Evolutionary conservation across 2,888 invertebrate genomes (phyloP).

Genomic region (Lepidocyrtoides sp.): DNA sequence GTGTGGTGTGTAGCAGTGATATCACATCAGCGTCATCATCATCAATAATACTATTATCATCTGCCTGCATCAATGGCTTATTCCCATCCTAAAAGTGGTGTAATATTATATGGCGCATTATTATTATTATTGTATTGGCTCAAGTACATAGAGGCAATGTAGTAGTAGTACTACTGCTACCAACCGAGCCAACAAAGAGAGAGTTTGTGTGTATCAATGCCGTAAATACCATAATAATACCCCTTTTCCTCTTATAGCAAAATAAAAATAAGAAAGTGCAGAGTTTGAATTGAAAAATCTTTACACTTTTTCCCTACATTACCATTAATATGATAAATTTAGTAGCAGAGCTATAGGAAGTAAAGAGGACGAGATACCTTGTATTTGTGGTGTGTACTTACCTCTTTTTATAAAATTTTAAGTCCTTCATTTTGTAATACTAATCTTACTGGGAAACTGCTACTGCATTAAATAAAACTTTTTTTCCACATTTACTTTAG

Average conservation of each 20-base stretch:
- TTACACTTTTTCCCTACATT: slow-evolving; percentile 28
- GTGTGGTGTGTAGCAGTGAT: neutral
- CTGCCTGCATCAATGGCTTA: slow-evolving; percentile 6
- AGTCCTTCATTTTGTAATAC: neutral
- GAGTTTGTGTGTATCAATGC: neutral
- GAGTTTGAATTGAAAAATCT: slow-evolving; percentile 56
- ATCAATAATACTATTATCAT: neutral
- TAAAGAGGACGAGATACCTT: neutral
- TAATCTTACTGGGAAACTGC: too few relatives aligned
- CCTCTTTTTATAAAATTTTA: too few relatives aligned
- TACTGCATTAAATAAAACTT: neutral
- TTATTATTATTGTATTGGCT: slow-evolving; percentile 3
- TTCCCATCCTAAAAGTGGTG: slow-evolving; percentile 11
- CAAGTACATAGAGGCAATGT: too few relatives aligned
- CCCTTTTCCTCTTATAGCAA: slow-evolving; percentile 6
- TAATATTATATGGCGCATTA: slow-evolving; percentile 1
- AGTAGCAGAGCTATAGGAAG: too few relatives aligned
- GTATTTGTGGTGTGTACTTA: neutral
- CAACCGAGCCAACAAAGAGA: neutral
- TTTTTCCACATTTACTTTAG: too few relatives aligned
- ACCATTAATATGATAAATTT: neutral
- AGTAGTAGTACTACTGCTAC: neutral
- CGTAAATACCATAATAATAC: slow-evolving; percentile 11
- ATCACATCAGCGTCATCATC: neutral
- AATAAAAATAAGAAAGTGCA: slow-evolving; percentile 48